These are phyloP conservation scores for Oncorhynchus mykiss DNA, from an alignment of 2,113 vertebrate genomes.

Conservation along the genomic window DNA sequence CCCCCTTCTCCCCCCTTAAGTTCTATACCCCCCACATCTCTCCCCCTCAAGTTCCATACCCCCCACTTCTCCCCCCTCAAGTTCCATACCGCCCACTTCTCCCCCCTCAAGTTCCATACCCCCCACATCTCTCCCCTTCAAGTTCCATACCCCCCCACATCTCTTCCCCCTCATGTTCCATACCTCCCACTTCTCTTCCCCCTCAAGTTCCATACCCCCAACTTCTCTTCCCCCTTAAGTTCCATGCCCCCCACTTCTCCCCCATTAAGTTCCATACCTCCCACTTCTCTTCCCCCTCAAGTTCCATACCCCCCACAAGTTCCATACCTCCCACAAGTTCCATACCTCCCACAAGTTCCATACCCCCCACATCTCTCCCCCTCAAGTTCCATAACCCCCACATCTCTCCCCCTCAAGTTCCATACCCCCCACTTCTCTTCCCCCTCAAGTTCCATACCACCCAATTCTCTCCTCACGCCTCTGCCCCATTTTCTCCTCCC, in stretches of 20 bases:
- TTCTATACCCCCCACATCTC: too few species aligned
- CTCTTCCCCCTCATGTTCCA: too few species aligned
- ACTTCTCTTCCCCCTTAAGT: not conserved
- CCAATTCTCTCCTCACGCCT: not conserved
- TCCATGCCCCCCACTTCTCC: too few species aligned
- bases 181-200: too few species aligned
- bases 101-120: too few species aligned
- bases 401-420: too few species aligned
- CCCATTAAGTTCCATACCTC: too few species aligned
- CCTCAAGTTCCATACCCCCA: not conserved
- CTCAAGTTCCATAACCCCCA: not conserved
- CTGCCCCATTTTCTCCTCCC: not conserved
- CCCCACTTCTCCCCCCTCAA: not conserved
- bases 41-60: not conserved
- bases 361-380: not conserved
- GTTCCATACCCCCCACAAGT: not conserved
- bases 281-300: too few species aligned
- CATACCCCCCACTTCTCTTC: too few species aligned
- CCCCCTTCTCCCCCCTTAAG: too few species aligned
- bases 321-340: not conserved
- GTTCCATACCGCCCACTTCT: not conserved
- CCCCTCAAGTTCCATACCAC: too few species aligned
- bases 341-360: not conserved
- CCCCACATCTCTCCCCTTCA: not conserved
- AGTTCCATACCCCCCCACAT: not conserved